phyloP scores from a whole-genome alignment of 2,113 vertebrate species.

The Nansenia antarctica region DNA sequence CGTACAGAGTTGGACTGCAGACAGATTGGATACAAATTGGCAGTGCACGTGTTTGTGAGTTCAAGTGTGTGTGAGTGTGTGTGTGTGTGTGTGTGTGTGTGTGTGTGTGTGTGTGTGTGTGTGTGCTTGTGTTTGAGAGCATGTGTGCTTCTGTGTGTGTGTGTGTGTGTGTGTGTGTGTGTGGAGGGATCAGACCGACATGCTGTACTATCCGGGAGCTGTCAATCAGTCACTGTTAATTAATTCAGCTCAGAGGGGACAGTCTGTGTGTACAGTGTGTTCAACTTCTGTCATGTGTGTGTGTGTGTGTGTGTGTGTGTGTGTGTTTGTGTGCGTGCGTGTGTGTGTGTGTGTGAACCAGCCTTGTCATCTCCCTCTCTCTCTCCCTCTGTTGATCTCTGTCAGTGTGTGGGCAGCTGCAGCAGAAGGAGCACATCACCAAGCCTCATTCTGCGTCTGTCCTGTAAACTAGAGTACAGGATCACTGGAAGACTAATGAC shows the following conservation, averaged over 20 bases:
- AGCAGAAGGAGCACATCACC: not conserved
- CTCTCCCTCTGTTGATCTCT: not conserved
- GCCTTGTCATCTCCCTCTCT: not conserved
- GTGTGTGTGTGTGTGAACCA: not conserved
- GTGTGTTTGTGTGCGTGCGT: not conserved
- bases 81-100: slow-evolving; percentile 11
- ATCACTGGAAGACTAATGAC: not conserved
- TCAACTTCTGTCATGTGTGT: not conserved
- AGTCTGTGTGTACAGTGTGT: not conserved
- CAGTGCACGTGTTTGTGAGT: not conserved
- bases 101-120: not conserved
- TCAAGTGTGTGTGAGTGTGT: not conserved
- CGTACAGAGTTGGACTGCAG: too few relatives aligned
- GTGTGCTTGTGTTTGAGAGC: slow-evolving; percentile 4
- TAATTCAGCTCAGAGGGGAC: slow-evolving; percentile 19
- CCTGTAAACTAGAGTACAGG: not conserved
- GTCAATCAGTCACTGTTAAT: slow-evolving; percentile 21
- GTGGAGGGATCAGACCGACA: slow-evolving; percentile 2
- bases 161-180: not conserved
- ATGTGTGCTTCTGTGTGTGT: not conserved
- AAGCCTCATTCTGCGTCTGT: not conserved
- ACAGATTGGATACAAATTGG: not conserved
- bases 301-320: not conserved
- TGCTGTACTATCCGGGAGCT: not conserved
- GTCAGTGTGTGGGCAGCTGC: not conserved